Evolutionary conservation across 2,797 vertebrate species (phyloP), one percentile per base, ranked within the genome.

Genomic region (Pseudomugil tenellus): DNA sequence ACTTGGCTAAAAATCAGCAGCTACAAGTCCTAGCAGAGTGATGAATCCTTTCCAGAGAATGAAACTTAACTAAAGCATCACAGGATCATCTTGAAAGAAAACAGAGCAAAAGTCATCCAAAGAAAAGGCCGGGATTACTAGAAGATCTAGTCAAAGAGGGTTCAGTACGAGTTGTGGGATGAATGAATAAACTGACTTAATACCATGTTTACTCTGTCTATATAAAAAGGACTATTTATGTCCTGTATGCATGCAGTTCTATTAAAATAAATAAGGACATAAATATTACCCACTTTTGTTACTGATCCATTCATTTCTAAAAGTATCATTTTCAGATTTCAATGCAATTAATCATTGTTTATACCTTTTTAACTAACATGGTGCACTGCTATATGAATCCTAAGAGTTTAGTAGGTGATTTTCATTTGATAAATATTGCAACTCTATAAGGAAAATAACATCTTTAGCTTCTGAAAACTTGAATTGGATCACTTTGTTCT

Each of bases 391-490:
- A 56, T 54, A 63, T 19, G 34, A 6, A 8, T 19, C 78, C 3
- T 71, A 58, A 25, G 41, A 75, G 61, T 73, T 63, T 21, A 25
- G n/a, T 54, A 32, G 34, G 41, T 51, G 74, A 0, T 51, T 29
- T 74, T 63, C 76, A 31, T 71, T 43, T 66, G 26, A 72, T 72
- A 72, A 52, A 58, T 51, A 63, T 39, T 70, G 16, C 16, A 72
- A 69, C 55, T 91, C 90, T 91, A 48, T 87, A 85, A 88, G 66
- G 58, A 80, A 87, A 86, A 85, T 79, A 71, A 85, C 85, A 77
- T 17, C 7, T 67, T 66, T 43, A 60, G 65, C 48, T 70, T 83
- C 58, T 35, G 31, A 52, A 70, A 79, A 39, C 23, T 0, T 55
- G 13, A 51, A 17, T 37, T 48, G 51, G 23, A 57, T 56, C 1